Evolutionary conservation across 2,113 vertebrate species (phyloP), one percentile per base, ranked within the genome.

Genomic region (Peromyscus maniculatus): DNA sequence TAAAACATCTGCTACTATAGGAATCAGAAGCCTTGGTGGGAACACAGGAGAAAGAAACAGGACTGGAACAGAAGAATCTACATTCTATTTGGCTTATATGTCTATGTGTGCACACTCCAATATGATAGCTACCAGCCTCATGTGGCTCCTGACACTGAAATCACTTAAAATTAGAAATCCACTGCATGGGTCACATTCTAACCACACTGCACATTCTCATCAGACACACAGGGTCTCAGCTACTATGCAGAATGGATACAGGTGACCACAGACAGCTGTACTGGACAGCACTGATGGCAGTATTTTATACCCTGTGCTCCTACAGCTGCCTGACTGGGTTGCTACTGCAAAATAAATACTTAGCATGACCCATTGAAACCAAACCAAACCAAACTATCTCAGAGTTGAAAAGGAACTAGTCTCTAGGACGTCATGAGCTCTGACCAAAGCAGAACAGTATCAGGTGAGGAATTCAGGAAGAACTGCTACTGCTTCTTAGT

Each of bases 331-430:
- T 84, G 31, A 46, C 66, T 91, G 95, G 46, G 39, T 59, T 87
- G 17, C 46, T 95, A 39, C 39, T 93, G 5, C 57, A 15, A 46
- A 95, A 95, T 72, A 93, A 79, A 92, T 12, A 95, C 9, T 77
- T 22, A 87, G 62, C 39, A 82, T 24, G 52, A 94, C 64, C 17
- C 74, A 52, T 78, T 83, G 77, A 94, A 97, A 69, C 11, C 71
- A 95, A 96, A 69, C 11, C 71, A 95, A 96, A 79, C 4, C 43
- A 52, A 64, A 72, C 66, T 64, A 64, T 46, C 28, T 91, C 66
- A 94, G 80, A 91, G 36, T 66, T 78, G 36, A 75, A 93, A 94
- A 94, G 21, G 93, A 97, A 96, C 67, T 36, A 86, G 5, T 43
- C 22, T 88, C 26, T 28, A 91, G 28, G 36, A 55, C 15, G 57